Conservation (phyloP, 1,140 invertebrate genomes). For the Spodoptera frugiperda region DNA sequence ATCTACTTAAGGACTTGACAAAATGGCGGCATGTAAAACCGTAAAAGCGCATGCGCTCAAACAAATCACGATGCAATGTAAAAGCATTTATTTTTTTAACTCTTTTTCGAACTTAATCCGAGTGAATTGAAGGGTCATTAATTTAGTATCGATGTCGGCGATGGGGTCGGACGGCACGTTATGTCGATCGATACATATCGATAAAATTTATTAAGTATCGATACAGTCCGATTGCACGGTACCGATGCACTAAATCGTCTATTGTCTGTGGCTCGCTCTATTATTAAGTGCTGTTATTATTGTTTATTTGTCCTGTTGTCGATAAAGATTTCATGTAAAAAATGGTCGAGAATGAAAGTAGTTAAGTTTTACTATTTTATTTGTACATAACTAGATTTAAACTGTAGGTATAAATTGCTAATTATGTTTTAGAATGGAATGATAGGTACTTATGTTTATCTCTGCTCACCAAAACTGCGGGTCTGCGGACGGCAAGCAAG, state of each 20-base stretch:
- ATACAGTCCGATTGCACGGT: constrained; percentile 5
- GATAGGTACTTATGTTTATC: too few relatives aligned
- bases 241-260: constrained; percentile 23
- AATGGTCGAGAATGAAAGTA: background rate
- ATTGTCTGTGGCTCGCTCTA: constrained; percentile 17
- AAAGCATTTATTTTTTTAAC: constrained; percentile 27
- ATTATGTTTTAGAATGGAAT: background rate
- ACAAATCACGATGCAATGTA: constrained; percentile 25
- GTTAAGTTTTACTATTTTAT: background rate
- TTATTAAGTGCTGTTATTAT: constrained; percentile 33
- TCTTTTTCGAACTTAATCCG: constrained; percentile 20
- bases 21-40: constrained; percentile 12
- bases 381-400: too few relatives aligned
- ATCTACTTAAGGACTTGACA: constrained; percentile 1
- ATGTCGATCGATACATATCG: constrained; percentile 28
- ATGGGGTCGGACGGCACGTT: constrained; percentile 11
- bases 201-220: constrained; percentile 40
- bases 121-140: constrained; percentile 25
- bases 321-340: constrained; percentile 27
- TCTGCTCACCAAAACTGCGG: too few relatives aligned
- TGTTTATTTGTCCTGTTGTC: constrained; percentile 25
- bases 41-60: constrained; percentile 1
- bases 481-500: too few relatives aligned
- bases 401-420: too few relatives aligned
- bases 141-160: constrained; percentile 17